Base-by-base conservation (phyloP, 2,113 vertebrate species). In the Pyxicephalus adspersus region DNA sequence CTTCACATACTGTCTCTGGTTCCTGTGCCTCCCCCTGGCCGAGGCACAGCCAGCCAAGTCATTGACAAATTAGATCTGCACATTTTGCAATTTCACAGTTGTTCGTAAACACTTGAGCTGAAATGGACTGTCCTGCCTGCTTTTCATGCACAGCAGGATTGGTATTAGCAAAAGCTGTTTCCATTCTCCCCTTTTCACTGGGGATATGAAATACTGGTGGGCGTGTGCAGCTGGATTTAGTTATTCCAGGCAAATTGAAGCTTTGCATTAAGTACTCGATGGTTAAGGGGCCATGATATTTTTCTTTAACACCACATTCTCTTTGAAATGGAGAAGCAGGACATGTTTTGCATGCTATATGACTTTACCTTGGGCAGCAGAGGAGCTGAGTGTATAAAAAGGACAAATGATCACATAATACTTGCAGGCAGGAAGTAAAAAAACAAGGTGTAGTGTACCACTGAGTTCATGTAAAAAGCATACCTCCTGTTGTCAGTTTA, bases 41-140 rank as follows among this genome's bases (percentile, higher is more conserved):
- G 52, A 84, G 91, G 90, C 85, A 86, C 34, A 87, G 86, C 83
- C 83, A 85, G 83, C 86, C 87, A 86, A 91, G 85, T 89, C 88
- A 87, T 88, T 91, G 85, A 92, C 89, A 90, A 90, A 89, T 91
- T 89, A 91, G 87, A 86, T 89, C 79, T 84, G 5, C 78, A 81
- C 79, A 25, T 86, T 90, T 81, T 90, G 81, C 67, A 88, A 74
- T 91, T 91, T 90, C 83, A 76, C 84, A 87, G 83, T 85, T 66
- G 72, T 88, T 90, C 80, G 74, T 88, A 86, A 90, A 88, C 75
- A 81, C 85, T 87, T 88, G 86, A 80, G 84, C 83, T 83, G 85
- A 88, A 83, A 61, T 86, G 77, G 64, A 31, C 75, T 86, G 2
- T 85, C 79, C 83, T 87, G 82, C 55, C 84, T 84, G 77, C 64